Percentiles rank a stretch among this genome's conserved stretches.
These are phyloP conservation scores for Chloroceryle inda DNA, from an alignment of 2,797 vertebrate species.

Conservation along the genomic window DNA sequence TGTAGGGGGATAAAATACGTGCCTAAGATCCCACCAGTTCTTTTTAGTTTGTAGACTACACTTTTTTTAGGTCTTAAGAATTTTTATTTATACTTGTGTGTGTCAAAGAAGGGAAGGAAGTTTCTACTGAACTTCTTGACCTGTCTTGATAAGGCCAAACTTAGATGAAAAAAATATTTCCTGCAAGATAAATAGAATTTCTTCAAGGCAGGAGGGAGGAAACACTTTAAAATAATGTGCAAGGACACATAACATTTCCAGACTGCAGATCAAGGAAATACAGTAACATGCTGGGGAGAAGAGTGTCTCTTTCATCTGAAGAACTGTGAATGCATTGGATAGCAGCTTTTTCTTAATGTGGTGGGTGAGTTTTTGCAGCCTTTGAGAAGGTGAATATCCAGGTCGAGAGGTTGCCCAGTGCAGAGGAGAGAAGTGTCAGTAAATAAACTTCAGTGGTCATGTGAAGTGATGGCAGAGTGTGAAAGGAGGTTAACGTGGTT, in stretches of 20 bases:
- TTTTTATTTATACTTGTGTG: neutral
- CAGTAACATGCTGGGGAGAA: neutral
- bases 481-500: neutral
- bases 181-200: neutral
- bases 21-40: neutral
- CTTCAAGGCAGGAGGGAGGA: neutral
- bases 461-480: neutral
- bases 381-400: neutral
- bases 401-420: neutral
- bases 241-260: neutral
- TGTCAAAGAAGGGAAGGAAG: neutral
- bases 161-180: neutral
- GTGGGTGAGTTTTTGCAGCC: neutral
- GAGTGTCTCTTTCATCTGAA: neutral
- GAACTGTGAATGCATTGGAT: neutral
- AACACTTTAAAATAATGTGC: neutral
- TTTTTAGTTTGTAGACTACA: neutral
- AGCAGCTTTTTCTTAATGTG: neutral
- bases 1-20: neutral
- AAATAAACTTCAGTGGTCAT: neutral
- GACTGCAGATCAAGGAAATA: neutral
- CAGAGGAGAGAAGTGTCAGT: neutral
- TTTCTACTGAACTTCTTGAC: neutral
- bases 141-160: neutral
- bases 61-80: neutral